Evolutionary conservation across 2,797 vertebrate species (phyloP), one percentile per base, ranked within the genome.

Genomic region (Mycteria americana): DNA sequence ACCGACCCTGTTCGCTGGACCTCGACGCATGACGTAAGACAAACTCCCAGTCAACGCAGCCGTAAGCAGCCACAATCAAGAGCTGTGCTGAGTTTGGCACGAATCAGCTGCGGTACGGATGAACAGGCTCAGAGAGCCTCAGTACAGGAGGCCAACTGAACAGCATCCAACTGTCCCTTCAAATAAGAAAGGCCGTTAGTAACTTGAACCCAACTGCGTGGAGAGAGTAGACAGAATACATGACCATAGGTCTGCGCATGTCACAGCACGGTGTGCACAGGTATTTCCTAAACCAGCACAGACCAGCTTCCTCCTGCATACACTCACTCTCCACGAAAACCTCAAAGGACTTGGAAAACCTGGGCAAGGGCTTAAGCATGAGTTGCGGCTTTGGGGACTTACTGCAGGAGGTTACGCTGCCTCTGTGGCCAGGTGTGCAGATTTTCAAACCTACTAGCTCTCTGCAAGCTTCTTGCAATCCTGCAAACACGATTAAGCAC

Each of bases 1-100:
- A 16, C n/a, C 0, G 0, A 27, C 24, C 27, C 39, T 27, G 60
- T 10, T 50, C 79, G 24, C 77, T 30, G 57, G 45, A 60, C 60
- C 65, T 17, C 0, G 0, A 35, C 0, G 0, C 6, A 0, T 14
- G 10, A 63, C 51, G 59, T 30, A 14, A n/a, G 88, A 51, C 28
- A 35, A 59, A 11, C 45, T 53, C 51, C 37, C 30, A 67, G 62
- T 5, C 23, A 3, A n/a, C 1, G 7, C 43, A 48, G 72, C 56
- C 64, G 2, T 1, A 13, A 76, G 46, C 46, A 48, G 56, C 33
- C 75, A 51, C 1, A 12, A 25, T 39, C 64, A 53, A 31, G 7
- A 25, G 57, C 57, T 28, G 45, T 15, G 37, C 62, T 18, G 76
- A 28, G 17, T 10, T 9, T 57, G 89, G 76, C 69, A 48, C 8